Percentiles rank a stretch among this genome's conserved stretches.
phyloP scores from a whole-genome alignment of 2,113 vertebrate species.

The Gallinago undulata region DNA sequence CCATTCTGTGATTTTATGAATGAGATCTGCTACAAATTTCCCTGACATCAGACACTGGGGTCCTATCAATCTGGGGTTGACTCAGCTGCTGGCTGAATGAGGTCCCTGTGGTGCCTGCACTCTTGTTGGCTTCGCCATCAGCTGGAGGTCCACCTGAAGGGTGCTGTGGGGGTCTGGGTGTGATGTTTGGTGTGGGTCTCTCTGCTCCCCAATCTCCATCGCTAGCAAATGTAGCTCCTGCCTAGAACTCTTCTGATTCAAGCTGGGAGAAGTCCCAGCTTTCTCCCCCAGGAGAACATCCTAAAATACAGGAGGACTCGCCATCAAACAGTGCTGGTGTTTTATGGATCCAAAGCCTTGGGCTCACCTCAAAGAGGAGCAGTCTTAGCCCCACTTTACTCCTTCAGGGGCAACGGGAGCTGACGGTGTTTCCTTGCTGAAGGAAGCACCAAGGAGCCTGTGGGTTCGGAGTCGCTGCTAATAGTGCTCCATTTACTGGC shows the following conservation, averaged over 20 bases:
- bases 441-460: neutral
- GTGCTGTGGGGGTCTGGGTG: neutral
- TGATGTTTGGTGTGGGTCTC: accelerated
- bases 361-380: neutral
- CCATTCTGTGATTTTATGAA: too few species aligned
- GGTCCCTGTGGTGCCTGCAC: neutral
- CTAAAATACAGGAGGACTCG: accelerated
- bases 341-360: neutral
- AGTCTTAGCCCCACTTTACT: accelerated
- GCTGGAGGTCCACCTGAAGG: neutral
- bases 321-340: accelerated
- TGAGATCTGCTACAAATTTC: neutral
- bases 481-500: neutral
- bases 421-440: accelerated
- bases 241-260: neutral
- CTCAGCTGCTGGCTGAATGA: neutral
- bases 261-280: neutral
- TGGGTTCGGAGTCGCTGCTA: accelerated
- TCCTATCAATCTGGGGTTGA: neutral
- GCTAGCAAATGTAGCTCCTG: neutral
- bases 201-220: neutral
- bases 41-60: accelerated
- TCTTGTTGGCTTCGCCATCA: neutral
- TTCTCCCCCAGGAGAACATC: neutral
- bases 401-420: neutral